Evolutionary conservation across 2,113 vertebrate species (phyloP).

Genomic region (Muscicapa adusta): DNA sequence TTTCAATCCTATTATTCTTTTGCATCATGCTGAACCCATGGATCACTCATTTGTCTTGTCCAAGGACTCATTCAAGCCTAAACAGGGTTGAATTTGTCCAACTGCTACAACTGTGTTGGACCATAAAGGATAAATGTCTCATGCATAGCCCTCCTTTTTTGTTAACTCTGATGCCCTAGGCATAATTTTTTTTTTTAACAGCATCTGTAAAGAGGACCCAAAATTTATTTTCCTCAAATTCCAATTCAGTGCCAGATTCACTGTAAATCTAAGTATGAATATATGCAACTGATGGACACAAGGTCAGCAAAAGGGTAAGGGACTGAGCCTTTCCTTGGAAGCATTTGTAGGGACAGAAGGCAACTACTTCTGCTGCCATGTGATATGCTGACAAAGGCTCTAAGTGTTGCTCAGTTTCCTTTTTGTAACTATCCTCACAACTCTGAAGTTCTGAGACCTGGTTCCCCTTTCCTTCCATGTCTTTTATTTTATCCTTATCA

Average conservation of each 20-base stretch:
- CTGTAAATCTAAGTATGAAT: neutral
- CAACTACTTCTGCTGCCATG: neutral
- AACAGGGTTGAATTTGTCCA: neutral
- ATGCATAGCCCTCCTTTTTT: neutral
- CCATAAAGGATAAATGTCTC: neutral
- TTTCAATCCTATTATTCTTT: neutral
- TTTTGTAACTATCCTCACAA: neutral
- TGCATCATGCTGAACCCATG: neutral
- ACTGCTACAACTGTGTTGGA: neutral
- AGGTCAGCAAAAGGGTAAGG: neutral
- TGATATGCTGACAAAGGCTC: neutral
- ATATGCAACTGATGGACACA: neutral
- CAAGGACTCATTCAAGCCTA: neutral
- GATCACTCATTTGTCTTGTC: neutral
- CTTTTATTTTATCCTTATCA: neutral
- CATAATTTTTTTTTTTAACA: neutral
- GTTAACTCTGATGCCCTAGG: neutral
- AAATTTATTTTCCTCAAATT: neutral
- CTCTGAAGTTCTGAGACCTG: neutral
- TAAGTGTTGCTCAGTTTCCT: neutral
- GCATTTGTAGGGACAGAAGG: neutral
- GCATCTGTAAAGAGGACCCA: neutral
- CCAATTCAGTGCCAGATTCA: neutral
- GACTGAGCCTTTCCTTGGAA: neutral
- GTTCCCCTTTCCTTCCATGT: neutral